Evolutionary conservation across 2,113 vertebrate species (phyloP), one percentile per base, ranked within the genome.

Genomic region (Peucedramus taeniatus): DNA sequence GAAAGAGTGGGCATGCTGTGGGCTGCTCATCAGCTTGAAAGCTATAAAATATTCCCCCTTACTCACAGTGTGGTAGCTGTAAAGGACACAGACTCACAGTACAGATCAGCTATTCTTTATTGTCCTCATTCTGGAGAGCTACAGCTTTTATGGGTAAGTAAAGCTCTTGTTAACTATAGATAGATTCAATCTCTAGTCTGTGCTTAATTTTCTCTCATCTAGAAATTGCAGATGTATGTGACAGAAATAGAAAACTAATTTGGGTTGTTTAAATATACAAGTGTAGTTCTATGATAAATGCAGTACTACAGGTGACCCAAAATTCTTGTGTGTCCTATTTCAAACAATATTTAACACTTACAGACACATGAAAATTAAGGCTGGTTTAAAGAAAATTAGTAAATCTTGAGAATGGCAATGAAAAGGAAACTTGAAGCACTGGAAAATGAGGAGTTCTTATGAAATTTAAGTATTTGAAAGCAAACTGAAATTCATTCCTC

Each of bases 91-190:
- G 89, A 77, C 54, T 95, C 66, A 44, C 87, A 47, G 78, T 26
- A 88, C 76, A 94, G 74, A 81, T 70, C 79, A 91, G 71, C 84
- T 94, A 15, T 37, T 93, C 94, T 86, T 88, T 84, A 87, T 57
- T 93, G 78, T 89, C 66, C 83, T 47, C 75, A 57, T 81, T 92
- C 92, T 96, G 92, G 92, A 96, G 72, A 96, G 63, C 86, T 78
- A 77, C 92, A 91, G 88, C 89, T 93, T 95, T 94, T 93, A 97
- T 98, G 97, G 97, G 97, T 98, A 94, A 98, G 97, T 97, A 96
- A 89, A 93, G 68, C 82, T 94, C 86, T 89, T 83, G 47, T 87
- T 96, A 96, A 94, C 88, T 90, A 49, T 65, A 94, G 87, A 88
- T 77, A 88, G 89, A 95, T 93, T 64, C 12, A 8, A 71, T 86